Evolutionary conservation across 2,113 vertebrate genomes (phyloP), one percentile per base, ranked within the genome.

Genomic region (Melanostigma gelatinosum): DNA sequence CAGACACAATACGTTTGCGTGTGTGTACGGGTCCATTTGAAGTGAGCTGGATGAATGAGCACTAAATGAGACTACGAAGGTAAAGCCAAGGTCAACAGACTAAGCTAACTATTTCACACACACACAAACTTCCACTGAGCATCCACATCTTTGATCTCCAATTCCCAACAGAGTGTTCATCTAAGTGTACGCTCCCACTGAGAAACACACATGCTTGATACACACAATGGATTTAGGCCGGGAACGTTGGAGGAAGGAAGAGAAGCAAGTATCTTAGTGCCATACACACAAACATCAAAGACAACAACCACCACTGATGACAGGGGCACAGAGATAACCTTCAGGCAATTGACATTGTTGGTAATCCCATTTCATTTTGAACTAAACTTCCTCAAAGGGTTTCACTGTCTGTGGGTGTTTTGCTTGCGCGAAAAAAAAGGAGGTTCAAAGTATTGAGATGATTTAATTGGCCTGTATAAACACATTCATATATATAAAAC

Each of bases 51-150:
- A 82, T 79, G 85, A 90, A 83, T 71, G 48, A 62, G 66, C 58
- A 71, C 52, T 77, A 71, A 76, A 85, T 80, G 65, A 48, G 32
- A 79, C 71, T 85, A 80, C 79, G 77, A 89, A 86, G 79, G 87
- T 86, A 89, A 89, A 83, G 27, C 72, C 82, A 90, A 91, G 84
- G 89, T 92, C 80, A 89, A 83, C 32, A 74, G 58, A 85, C 62
- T 29, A 77, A 78, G 75, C 64, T 81, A 85, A 86, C 79, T 66
- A 29, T 70, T 55, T 20, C 42, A 52, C 18, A 44, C 50, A 44
- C 74, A 81, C 61, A 40, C 24, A 83, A 75, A 68, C 40, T 78
- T 76, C 52, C n/a, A n/a, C 63, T 13, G 7, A 70, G 55, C 66
- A 86, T 80, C 63, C 58, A 77, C 57, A 86, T 72, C 69, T 83